Evolutionary conservation across 2,113 vertebrate species (phyloP).

Genomic region (Rhipidura dahli): DNA sequence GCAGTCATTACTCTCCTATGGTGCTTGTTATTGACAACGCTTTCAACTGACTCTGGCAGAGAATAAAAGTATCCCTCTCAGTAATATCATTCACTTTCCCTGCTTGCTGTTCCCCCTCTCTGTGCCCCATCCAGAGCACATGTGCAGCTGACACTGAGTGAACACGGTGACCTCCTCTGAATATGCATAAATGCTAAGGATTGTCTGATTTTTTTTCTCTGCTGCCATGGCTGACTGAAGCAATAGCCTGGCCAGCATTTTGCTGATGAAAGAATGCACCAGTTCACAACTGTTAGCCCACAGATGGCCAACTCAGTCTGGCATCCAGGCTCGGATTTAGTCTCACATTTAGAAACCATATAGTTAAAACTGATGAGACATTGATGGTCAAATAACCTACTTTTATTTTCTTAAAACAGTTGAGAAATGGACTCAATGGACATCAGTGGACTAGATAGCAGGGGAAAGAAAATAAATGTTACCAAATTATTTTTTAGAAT

Average conservation of each 20-base stretch:
- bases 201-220: not conserved
- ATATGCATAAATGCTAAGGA: conserved; percentile 17
- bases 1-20: conserved; percentile 44
- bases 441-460: not conserved
- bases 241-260: not conserved
- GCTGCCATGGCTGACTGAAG: not conserved
- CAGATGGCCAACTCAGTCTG: conserved; percentile 5
- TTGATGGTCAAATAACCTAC: not conserved
- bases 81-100: not conserved
- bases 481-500: not conserved
- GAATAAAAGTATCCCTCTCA: conserved; percentile 40
- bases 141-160: not conserved
- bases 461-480: not conserved
- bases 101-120: not conserved
- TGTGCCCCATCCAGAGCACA: conserved; percentile 33
- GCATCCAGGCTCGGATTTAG: not conserved
- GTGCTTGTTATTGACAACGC: conserved; percentile 41
- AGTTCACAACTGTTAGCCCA: not conserved
- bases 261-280: not conserved
- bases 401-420: not conserved
- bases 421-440: too few relatives aligned
- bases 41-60: conserved; percentile 33
- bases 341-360: not conserved
- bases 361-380: conserved; percentile 1
- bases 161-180: not conserved